Base-by-base conservation (phyloP, 1,140 invertebrate species). In the Pissodes strobi region DNA sequence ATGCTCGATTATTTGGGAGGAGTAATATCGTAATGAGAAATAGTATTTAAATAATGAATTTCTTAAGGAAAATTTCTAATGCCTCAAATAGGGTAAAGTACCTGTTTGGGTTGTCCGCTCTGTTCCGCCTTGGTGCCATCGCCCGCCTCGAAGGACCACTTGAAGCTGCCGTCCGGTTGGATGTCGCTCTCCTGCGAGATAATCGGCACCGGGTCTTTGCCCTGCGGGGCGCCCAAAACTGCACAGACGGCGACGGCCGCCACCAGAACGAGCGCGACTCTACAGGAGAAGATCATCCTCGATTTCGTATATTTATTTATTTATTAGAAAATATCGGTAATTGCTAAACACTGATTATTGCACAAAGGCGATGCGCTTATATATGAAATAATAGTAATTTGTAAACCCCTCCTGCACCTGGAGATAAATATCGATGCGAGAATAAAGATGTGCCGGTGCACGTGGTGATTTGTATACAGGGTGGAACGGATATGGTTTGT, bases 111-210 rank as follows among this genome's bases (percentile, higher is more conserved):
- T 51, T 53, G 55, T 48, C 63, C 63, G 27, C 23, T 58, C 19
- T 65, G 63, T 43, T 65, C 63, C n/a, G 38, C 38, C 30, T 58
- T 59, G 13, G 63, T 59, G 21, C 63, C 63, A 22, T 65, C 63
- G 27, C 63, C 63, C 2, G 63, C 12, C 25, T 65, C 63, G 15
- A 56, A 65, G 8, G 45, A 52, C 63, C 63, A 65, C 22, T 59
- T 65, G 27, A 65, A 65, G 8, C 34, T 48, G 4, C 63, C 63
- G 34, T 65, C 56, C 8, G 63, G 63, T 13, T 59, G 45, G 17
- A 65, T 53, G 19, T 65, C 56, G 46, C 53, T 59, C 17, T 59
- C 55, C 30, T 65, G 63, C 18, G 63, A 58, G 10, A 65, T 46
- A 23, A 65, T 65, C 6, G 63, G 63, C 21, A 65, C 63, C n/a